Conservation (phyloP, 2,888 invertebrate species). For the Pyrrhosoma nymphula region DNA sequence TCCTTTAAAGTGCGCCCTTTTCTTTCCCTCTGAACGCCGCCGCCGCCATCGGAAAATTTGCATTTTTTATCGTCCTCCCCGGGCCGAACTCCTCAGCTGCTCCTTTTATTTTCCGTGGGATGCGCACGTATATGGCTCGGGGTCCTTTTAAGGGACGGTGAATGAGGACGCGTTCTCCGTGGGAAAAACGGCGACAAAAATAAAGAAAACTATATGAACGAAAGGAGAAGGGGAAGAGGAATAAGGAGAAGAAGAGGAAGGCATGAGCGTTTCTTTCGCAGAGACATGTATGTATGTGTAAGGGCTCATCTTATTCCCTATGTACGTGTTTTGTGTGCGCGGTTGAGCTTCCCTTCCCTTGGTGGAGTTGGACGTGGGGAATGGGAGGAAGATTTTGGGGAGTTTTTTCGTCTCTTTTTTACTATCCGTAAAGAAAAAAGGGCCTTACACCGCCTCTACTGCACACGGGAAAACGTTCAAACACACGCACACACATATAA, state of each 20-base stretch:
- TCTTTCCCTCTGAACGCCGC: background rate
- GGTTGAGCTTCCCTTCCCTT: background rate
- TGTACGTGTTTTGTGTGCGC: constrained; percentile 14
- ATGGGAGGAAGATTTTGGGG: background rate
- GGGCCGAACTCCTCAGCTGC: constrained; percentile 52
- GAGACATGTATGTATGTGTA: background rate
- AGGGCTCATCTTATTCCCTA: constrained; percentile 45
- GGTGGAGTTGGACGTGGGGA: too few relatives aligned
- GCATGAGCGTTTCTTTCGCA: background rate
- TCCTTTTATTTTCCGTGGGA: constrained; percentile 42
- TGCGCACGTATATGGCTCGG: background rate
- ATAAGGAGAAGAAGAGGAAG: background rate
- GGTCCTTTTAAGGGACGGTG: constrained; percentile 22
- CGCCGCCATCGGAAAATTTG: background rate
- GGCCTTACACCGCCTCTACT: background rate
- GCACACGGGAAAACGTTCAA: background rate
- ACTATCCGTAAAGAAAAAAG: constrained; percentile 15
- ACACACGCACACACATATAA: background rate
- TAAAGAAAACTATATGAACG: background rate
- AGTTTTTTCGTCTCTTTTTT: constrained; percentile 16
- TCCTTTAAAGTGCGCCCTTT: background rate
- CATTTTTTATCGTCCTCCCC: constrained; percentile 40
- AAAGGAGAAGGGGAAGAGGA: background rate
- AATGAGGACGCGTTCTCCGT: constrained; percentile 28
- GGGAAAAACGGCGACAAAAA: constrained; percentile 37